A percentile compares a stretch with the other conserved stretches of the same genome.
Evolutionary conservation across 2,797 vertebrate genomes (phyloP).

Genomic region (Galago senegalensis): DNA sequence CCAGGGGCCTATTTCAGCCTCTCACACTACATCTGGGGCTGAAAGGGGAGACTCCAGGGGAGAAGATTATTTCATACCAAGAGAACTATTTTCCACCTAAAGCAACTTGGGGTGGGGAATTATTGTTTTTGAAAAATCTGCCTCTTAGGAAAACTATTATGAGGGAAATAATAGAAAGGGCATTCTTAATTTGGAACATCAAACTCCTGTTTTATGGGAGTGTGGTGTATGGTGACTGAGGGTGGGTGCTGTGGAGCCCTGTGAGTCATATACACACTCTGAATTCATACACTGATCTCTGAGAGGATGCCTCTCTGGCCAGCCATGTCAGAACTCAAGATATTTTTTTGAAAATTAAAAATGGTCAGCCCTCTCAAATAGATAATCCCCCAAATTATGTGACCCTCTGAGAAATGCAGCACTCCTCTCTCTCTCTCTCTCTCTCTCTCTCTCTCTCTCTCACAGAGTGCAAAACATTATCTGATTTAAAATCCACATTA

Average conservation of each 20-base stretch:
- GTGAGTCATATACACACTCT: neutral
- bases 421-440: neutral
- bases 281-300: neutral
- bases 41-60: neutral
- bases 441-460: too few relatives aligned
- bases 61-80: conserved; percentile 60
- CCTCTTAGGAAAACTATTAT: conserved; percentile 28
- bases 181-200: conserved; percentile 13
- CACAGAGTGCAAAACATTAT: conserved; percentile 7
- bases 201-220: neutral
- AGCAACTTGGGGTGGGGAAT: conserved; percentile 28
- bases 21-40: neutral
- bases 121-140: conserved; percentile 59
- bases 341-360: neutral
- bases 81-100: conserved; percentile 27
- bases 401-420: conserved; percentile 49
- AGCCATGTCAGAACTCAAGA: conserved; percentile 1
- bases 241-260: conserved; percentile 5
- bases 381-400: conserved; percentile 27
- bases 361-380: conserved; percentile 22
- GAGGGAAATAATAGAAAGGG: neutral
- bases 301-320: conserved; percentile 4
- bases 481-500: neutral
- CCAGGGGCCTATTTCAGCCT: neutral
- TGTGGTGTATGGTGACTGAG: neutral